A percentile compares a stretch with the other conserved stretches of the same genome.
phyloP scores from a whole-genome alignment of 2,113 vertebrate genomes.

The Mesocricetus auratus region DNA sequence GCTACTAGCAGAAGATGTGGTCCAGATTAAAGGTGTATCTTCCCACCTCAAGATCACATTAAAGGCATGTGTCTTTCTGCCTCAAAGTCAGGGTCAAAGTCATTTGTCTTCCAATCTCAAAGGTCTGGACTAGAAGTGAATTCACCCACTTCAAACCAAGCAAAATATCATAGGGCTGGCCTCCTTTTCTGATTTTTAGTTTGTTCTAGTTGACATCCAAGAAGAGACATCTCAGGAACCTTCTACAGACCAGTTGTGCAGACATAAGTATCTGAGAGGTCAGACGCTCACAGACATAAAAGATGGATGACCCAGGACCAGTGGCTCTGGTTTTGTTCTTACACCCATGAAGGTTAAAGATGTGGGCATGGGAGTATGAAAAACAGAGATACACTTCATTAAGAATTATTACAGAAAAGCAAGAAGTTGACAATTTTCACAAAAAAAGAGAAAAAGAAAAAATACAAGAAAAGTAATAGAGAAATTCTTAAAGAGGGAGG shows the following conservation, averaged over 20 bases:
- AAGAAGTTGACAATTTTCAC: not conserved
- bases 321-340: not conserved
- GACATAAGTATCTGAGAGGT: not conserved
- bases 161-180: not conserved
- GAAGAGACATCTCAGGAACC: not conserved
- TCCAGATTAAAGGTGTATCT: too few species aligned
- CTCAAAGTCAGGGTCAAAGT: not conserved
- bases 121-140: too few species aligned
- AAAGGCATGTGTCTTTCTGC: not conserved
- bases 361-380: not conserved
- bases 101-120: too few species aligned
- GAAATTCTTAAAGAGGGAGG: not conserved
- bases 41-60: too few species aligned
- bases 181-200: not conserved
- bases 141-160: not conserved
- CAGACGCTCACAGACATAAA: not conserved
- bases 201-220: not conserved
- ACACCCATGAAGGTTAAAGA: not conserved
- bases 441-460: not conserved
- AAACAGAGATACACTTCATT: not conserved
- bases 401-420: not conserved
- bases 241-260: not conserved
- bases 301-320: not conserved
- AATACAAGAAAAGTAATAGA: not conserved
- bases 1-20: too few species aligned